Evolutionary conservation across 2,888 invertebrate species (phyloP).

Genomic region (Kuschelorhynchus macadamiae): DNA sequence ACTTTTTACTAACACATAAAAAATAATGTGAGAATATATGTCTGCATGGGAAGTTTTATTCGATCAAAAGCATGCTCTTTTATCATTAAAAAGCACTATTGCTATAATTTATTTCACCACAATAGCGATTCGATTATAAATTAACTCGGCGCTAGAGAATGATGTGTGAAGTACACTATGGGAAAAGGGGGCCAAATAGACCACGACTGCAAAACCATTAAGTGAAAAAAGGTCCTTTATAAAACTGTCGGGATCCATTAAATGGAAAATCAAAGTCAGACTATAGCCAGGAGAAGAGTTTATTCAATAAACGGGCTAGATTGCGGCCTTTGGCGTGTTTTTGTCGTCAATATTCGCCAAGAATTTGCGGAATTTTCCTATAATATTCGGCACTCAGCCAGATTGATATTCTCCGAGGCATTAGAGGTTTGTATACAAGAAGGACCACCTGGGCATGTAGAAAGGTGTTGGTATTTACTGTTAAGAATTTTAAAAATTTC

Average conservation of each 20-base stretch:
- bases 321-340: constrained; percentile 52
- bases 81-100: neutral
- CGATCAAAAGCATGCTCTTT: too few species aligned
- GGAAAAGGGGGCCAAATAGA: constrained; percentile 34
- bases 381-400: neutral
- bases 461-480: neutral
- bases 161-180: constrained; percentile 41
- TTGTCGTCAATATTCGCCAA: constrained; percentile 49
- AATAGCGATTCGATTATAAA: constrained; percentile 27
- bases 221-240: constrained; percentile 48
- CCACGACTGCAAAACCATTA: constrained; percentile 42
- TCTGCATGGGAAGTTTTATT: too few species aligned
- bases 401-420: neutral
- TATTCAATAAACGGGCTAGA: constrained; percentile 53
- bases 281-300: constrained; percentile 44
- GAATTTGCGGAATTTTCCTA: constrained; percentile 33
- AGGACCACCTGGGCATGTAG: neutral
- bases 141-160: constrained; percentile 28
- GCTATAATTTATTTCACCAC: constrained; percentile 15
- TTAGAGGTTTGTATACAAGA: constrained; percentile 2
- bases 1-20: too few species aligned
- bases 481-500: neutral
- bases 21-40: too few species aligned
- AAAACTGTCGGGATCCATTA: constrained; percentile 45
- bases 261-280: constrained; percentile 45